Evolutionary conservation across 2,888 invertebrate genomes (phyloP).

Genomic region (Nysson spinosus): DNA sequence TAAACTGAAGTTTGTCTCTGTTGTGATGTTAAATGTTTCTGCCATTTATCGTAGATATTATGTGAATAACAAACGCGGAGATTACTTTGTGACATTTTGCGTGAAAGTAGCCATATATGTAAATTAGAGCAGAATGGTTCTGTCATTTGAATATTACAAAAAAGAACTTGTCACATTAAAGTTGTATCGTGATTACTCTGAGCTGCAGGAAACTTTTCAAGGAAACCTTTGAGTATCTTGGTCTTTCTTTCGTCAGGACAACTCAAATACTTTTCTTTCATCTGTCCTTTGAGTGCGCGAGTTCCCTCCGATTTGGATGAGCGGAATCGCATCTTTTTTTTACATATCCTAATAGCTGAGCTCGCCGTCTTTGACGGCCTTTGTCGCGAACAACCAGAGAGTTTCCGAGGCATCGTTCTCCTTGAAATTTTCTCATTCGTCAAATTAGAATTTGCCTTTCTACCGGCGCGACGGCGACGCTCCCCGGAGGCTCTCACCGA

Average conservation of each 20-base stretch:
- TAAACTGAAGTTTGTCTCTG: too few species aligned
- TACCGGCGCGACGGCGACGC: constrained; percentile 58
- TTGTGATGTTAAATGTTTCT: background rate
- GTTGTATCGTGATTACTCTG: background rate
- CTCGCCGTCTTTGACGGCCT: constrained; percentile 56
- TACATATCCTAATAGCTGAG: constrained; percentile 56
- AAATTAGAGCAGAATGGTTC: background rate
- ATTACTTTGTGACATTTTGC: too few species aligned
- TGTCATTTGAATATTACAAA: background rate
- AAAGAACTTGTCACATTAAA: background rate
- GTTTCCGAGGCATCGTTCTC: constrained; percentile 52
- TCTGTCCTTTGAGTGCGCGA: constrained; percentile 9
- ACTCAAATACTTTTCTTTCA: constrained; percentile 25
- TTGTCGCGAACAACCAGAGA: constrained; percentile 44
- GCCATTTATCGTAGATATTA: too few species aligned
- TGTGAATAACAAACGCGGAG: too few species aligned
- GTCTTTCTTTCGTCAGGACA: constrained; percentile 25
- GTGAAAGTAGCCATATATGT: too few species aligned
- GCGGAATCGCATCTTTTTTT: constrained; percentile 30
- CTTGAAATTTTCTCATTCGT: constrained; percentile 73
- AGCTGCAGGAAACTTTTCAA: constrained; percentile 30
- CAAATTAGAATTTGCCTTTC: constrained; percentile 71
- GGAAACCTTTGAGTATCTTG: constrained; percentile 44
- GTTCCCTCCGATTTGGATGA: constrained; percentile 19
- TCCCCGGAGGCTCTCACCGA: constrained; percentile 59